These are phyloP conservation scores for Mystacornis crossleyi DNA, from an alignment of 2,113 vertebrate genomes.

Conservation along the genomic window DNA sequence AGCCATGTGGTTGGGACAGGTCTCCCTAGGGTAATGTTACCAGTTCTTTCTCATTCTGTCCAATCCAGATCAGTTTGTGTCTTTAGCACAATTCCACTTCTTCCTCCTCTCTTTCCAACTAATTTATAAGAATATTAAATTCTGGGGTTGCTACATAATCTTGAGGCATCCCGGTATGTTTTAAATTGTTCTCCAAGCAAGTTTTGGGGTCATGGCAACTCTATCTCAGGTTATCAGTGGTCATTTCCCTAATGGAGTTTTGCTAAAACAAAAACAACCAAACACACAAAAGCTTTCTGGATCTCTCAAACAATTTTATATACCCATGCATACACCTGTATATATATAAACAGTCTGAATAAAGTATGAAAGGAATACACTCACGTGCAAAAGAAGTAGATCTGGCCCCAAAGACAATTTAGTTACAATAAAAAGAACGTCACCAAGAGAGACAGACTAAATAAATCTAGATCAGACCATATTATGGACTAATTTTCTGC, in stretches of 20 bases:
- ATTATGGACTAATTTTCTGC: not conserved
- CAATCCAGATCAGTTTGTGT: not conserved
- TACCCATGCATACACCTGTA: not conserved
- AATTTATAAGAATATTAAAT: not conserved
- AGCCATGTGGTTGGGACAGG: not conserved
- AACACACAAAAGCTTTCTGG: not conserved
- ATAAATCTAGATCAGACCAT: not conserved
- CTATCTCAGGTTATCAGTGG: not conserved
- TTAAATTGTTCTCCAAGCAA: not conserved
- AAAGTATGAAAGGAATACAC: not conserved
- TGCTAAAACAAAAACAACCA: not conserved
- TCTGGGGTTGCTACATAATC: not conserved
- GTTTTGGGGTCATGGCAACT: not conserved
- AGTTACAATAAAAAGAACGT: not conserved
- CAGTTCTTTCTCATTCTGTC: not conserved
- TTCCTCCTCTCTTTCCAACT: not conserved
- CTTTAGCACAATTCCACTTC: not conserved
- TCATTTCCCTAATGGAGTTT: not conserved
- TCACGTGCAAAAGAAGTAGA: not conserved
- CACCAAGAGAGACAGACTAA: not conserved
- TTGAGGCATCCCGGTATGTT: not conserved
- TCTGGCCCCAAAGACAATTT: not conserved
- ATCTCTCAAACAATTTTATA: not conserved
- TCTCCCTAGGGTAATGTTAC: not conserved
- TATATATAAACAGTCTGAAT: not conserved